These are phyloP conservation scores for Latrodectus elegans DNA, from an alignment of 2,888 invertebrate species.

Conservation along the genomic window DNA sequence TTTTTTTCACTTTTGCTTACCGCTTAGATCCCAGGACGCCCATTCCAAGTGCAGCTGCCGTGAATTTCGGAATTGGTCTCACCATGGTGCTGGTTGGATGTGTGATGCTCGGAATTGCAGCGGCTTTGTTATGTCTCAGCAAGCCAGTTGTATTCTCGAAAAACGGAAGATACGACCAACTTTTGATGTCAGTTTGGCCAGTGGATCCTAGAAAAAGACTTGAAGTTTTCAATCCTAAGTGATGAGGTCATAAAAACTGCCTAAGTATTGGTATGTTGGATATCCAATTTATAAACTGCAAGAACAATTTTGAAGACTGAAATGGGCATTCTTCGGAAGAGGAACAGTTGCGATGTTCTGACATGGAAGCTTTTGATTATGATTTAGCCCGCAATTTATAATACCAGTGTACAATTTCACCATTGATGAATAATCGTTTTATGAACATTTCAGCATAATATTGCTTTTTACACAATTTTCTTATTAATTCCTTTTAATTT, in stretches of 20 bases:
- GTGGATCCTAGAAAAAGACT: conserved; percentile 41
- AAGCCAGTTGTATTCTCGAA: conserved; percentile 44
- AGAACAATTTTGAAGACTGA: not conserved
- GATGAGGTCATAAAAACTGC: not conserved
- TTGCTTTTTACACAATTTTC: too few relatives aligned
- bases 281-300: not conserved
- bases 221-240: conserved; percentile 18
- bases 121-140: conserved; percentile 32
- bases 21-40: conserved; percentile 42
- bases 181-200: conserved; percentile 53
- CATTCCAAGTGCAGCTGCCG: conserved; percentile 30
- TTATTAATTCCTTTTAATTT: too few relatives aligned
- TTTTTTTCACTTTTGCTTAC: not conserved
- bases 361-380: too few relatives aligned
- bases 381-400: too few relatives aligned
- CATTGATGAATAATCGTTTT: too few relatives aligned
- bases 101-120: conserved; percentile 43
- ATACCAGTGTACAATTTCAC: too few relatives aligned
- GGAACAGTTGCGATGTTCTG: too few relatives aligned
- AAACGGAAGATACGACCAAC: conserved; percentile 57
- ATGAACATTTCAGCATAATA: too few relatives aligned
- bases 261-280: not conserved
- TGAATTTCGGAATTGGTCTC: conserved; percentile 61
- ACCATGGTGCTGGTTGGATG: conserved; percentile 62
- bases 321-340: too few relatives aligned